Percentiles rank a stretch among this genome's conserved stretches.
These are phyloP conservation scores for Pseudorasbora parva DNA, from an alignment of 2,113 vertebrate genomes.

Conservation along the genomic window DNA sequence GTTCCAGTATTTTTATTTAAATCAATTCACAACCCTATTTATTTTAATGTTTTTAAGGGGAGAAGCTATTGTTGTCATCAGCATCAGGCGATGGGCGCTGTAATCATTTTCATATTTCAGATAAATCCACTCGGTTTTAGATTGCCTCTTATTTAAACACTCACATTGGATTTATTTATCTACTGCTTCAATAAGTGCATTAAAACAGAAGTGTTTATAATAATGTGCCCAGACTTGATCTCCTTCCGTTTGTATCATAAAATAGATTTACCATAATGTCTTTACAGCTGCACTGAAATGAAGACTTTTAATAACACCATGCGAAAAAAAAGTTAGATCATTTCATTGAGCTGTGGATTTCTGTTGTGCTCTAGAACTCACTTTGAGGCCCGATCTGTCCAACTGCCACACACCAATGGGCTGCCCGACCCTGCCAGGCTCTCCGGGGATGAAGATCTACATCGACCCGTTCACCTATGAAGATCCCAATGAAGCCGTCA, in stretches of 20 bases:
- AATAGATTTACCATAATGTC: not conserved
- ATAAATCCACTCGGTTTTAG: constrained; percentile 17
- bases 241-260: not conserved
- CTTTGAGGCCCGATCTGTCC: constrained; percentile 79
- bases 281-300: not conserved
- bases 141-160: constrained; percentile 14
- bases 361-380: constrained; percentile 75
- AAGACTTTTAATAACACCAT: not conserved
- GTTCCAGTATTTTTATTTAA: not conserved
- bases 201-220: not conserved
- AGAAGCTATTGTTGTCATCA: constrained; percentile 2
- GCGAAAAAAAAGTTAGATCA: not conserved
- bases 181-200: constrained; percentile 6
- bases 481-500: constrained; percentile 95
- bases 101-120: constrained; percentile 26
- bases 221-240: not conserved
- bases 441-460: constrained; percentile 99
- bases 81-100: not conserved
- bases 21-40: not conserved
- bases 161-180: constrained; percentile 9
- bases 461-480: constrained; percentile 99
- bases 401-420: constrained; percentile 80
- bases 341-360: constrained; percentile 34
- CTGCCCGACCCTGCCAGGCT: constrained; percentile 86
- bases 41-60: not conserved